Conservation (phyloP, 2,113 vertebrate species). For the Ornithorhynchus anatinus region DNA sequence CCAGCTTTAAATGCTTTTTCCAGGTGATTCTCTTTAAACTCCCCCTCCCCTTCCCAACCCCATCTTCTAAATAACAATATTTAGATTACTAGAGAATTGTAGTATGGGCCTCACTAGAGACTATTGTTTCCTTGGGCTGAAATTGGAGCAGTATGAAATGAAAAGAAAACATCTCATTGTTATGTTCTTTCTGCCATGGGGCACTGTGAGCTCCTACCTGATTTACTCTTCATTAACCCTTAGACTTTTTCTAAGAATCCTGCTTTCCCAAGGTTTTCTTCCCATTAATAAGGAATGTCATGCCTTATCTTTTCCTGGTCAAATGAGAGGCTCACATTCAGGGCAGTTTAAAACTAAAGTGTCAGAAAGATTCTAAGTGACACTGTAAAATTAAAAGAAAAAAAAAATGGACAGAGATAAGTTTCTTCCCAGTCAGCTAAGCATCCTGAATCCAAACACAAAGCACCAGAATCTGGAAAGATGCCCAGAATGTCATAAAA, state of each 20-base stretch:
- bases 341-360: neutral
- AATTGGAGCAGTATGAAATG: constrained; percentile 3
- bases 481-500: too few species aligned
- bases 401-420: too few species aligned
- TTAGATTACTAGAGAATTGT: neutral
- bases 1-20: too few species aligned
- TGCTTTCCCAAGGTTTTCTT: neutral
- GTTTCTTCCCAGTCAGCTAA: too few species aligned
- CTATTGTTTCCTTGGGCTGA: constrained; percentile 1
- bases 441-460: too few species aligned
- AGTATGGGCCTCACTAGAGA: neutral
- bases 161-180: neutral
- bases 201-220: neutral
- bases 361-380: neutral
- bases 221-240: constrained; percentile 16
- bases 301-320: constrained; percentile 3
- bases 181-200: constrained; percentile 12
- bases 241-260: neutral
- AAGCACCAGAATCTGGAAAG: too few species aligned
- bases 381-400: neutral
- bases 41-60: too few species aligned
- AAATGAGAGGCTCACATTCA: neutral
- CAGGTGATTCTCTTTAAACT: too few species aligned
- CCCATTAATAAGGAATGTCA: neutral
- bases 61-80: too few species aligned